These are phyloP conservation scores for Clepsis dumicolana DNA, from an alignment of 2,888 invertebrate genomes.

Conservation along the genomic window DNA sequence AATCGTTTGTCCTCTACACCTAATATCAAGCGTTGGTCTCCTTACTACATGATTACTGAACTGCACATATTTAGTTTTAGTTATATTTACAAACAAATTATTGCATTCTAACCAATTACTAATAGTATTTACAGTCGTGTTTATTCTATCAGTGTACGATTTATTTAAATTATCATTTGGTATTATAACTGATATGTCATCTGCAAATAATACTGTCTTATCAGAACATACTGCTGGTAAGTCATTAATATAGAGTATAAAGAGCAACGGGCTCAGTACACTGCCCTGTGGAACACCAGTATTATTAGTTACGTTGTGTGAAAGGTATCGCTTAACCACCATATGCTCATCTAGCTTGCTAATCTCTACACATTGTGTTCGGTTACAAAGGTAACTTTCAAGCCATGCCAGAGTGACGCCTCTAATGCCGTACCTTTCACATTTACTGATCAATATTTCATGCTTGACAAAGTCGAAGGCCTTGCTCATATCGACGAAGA, in stretches of 20 bases:
- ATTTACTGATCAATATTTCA: not conserved
- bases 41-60: not conserved
- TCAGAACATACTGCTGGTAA: not conserved
- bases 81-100: not conserved
- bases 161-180: not conserved
- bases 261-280: not conserved
- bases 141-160: not conserved
- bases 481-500: slow-evolving; percentile 13
- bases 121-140: not conserved
- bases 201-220: slow-evolving; percentile 3
- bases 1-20: not conserved
- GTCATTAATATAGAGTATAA: slow-evolving; percentile 10
- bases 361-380: slow-evolving; percentile 5
- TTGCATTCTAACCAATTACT: slow-evolving; percentile 6
- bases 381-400: not conserved
- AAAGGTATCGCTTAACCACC: not conserved
- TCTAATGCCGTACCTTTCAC: slow-evolving; percentile 6
- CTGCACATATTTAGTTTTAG: not conserved
- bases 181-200: slow-evolving; percentile 11
- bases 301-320: not conserved
- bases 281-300: slow-evolving; percentile 11
- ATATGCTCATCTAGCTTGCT: not conserved
- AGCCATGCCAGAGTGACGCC: not conserved
- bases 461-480: slow-evolving; percentile 9
- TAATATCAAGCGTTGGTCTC: not conserved